These are phyloP conservation scores for Turdus rufiventris DNA, from an alignment of 2,113 vertebrate genomes.

Conservation along the genomic window DNA sequence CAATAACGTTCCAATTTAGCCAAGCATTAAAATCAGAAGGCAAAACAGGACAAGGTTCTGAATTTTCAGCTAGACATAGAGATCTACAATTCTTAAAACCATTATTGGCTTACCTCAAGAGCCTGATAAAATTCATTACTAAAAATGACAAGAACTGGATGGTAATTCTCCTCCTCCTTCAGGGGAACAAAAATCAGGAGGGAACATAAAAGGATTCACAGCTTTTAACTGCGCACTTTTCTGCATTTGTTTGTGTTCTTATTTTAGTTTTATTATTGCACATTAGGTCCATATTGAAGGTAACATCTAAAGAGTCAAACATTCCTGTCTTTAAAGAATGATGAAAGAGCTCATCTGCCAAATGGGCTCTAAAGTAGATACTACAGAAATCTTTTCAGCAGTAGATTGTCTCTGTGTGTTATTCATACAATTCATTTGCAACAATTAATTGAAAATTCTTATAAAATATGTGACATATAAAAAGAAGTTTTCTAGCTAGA, in stretches of 20 bases:
- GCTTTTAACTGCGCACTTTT: background rate
- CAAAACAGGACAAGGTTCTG: background rate
- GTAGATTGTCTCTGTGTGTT: background rate
- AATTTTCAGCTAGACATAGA: background rate
- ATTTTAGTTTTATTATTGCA: background rate
- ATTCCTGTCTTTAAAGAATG: background rate
- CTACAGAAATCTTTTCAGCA: background rate
- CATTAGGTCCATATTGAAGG: background rate
- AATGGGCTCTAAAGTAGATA: background rate
- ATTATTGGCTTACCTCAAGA: background rate
- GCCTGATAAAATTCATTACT: background rate
- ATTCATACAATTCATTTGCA: background rate
- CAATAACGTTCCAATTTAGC: background rate
- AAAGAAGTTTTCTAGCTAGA: background rate
- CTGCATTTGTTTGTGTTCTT: background rate
- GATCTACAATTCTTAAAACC: background rate
- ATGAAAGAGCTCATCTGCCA: background rate
- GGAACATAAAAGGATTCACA: background rate
- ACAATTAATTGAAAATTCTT: background rate
- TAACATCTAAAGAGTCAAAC: background rate
- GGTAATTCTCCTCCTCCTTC: background rate
- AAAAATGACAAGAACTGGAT: background rate
- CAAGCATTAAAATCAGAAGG: background rate
- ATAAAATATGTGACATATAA: background rate
- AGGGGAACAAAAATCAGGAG: background rate